Evolutionary conservation across 2,797 vertebrate species (phyloP).

Genomic region (Sebastes glaucus): DNA sequence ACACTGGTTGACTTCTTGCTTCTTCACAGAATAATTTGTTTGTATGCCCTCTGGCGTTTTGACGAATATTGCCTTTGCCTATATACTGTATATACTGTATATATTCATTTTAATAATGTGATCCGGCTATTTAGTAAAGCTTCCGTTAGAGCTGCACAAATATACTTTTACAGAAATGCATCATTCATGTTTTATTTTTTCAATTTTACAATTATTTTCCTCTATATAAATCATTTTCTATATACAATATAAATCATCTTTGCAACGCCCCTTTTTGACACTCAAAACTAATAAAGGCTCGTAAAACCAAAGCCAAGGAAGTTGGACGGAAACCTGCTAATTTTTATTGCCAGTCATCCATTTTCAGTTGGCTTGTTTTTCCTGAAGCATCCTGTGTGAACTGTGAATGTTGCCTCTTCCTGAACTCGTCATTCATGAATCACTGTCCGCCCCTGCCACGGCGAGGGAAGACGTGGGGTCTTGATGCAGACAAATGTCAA

Average conservation of each 20-base stretch:
- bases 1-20: too few species aligned
- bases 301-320: slow-evolving; percentile 37
- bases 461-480: slow-evolving; percentile 27
- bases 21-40: too few species aligned
- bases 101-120: too few species aligned
- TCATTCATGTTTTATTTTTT: not conserved
- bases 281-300: slow-evolving; percentile 23
- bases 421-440: slow-evolving; percentile 67
- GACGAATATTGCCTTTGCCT: not conserved
- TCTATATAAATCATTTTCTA: not conserved
- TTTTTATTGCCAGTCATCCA: slow-evolving; percentile 64
- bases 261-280: not conserved
- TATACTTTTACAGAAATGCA: not conserved
- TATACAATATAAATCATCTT: not conserved
- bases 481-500: slow-evolving; percentile 48
- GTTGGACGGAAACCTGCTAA: slow-evolving; percentile 49
- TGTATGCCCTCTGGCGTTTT: too few species aligned
- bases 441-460: slow-evolving; percentile 56
- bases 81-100: not conserved
- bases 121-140: not conserved
- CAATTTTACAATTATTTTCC: not conserved
- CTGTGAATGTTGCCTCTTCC: slow-evolving; percentile 73
- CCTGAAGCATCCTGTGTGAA: slow-evolving; percentile 69
- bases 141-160: not conserved
- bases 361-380: slow-evolving; percentile 66